Evolutionary conservation across 2,888 invertebrate genomes (phyloP), one percentile per base, ranked within the genome.

Genomic region (Limnephilus marmoratus): DNA sequence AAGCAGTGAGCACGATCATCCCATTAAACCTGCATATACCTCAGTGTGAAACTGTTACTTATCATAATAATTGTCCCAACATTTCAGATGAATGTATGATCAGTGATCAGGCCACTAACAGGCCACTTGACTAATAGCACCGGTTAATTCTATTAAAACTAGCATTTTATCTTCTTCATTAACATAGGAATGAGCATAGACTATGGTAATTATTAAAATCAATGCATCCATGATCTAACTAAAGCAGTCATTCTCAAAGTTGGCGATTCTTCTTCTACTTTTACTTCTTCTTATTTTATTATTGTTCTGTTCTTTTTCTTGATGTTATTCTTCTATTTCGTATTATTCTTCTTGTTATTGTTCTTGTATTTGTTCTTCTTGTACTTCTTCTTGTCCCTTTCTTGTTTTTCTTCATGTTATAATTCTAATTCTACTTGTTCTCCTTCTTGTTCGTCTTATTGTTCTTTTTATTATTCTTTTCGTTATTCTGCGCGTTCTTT

Each of bases 181-280:
- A 83, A 41, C 83, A 83, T 83, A 83, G 18, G n/a, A 41, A 83
- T 34, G 83, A 83, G 37, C 18, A 83, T 83, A 83, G 68, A n/a
- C n/a, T 68, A 68, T 24, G 18, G 5, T 37, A 24, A 24, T 41
- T 37, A 83, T 83, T 83, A 37, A 83, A 83, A 83, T 41, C 15
- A 34, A 83, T 37, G 83, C 37, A 83, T 34, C 83, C 18, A 41
- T 34, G 82, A 34, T 82, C 34, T 68, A 68, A 68, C 68, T n/a
- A n/a, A 68, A 68, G 53, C 53, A 53, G 68, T 24, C 24, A 68
- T n/a, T 24, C 68, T 9, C n/a, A n/a, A 68, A 68, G 24, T 68
- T 9, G n/a, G n/a, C 24, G 68, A n/a, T 24, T 5, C 9, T 24
- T 9, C 24, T 1, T 24, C 68, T 24, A 2, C 12, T 45, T 13